Evolutionary conservation across 2,113 vertebrate species (phyloP).

Genomic region (Tenrec ecaudatus): DNA sequence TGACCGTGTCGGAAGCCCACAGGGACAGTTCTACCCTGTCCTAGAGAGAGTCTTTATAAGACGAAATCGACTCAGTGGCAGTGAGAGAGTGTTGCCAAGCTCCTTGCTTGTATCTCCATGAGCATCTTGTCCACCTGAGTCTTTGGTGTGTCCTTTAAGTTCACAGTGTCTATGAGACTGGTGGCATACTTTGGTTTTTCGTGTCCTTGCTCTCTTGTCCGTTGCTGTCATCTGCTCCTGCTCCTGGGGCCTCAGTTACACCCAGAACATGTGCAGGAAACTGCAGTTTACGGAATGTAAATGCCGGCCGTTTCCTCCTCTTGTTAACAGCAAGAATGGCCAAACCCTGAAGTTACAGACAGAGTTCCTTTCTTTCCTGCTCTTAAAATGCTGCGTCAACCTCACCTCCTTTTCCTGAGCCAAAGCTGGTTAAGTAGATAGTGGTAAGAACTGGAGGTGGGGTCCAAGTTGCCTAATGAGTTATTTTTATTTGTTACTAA

Average conservation of each 20-base stretch:
- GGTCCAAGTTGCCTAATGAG: not conserved
- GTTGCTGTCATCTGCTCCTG: not conserved
- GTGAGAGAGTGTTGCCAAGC: not conserved
- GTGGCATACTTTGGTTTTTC: not conserved
- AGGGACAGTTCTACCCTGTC: no score
- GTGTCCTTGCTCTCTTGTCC: constrained; percentile 17
- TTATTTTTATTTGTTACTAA: constrained; percentile 14
- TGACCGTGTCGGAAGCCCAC: no score
- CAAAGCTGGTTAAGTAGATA: not conserved
- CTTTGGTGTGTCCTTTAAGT: not conserved
- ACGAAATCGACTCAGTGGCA: not conserved
- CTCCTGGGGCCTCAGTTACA: not conserved
- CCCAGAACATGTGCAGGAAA: constrained; percentile 45
- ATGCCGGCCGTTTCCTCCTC: constrained; percentile 49
- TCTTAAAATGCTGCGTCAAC: constrained; percentile 17
- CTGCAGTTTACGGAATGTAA: constrained; percentile 39
- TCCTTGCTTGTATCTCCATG: not conserved
- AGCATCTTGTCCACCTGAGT: rapidly evolving
- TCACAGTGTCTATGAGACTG: not conserved
- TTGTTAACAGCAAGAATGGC: constrained; percentile 27
- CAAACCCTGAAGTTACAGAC: constrained; percentile 22
- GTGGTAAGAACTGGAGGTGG: constrained; percentile 10
- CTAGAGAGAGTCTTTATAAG: not conserved
- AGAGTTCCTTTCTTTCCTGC: constrained; percentile 53
- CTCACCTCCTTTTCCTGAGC: constrained; percentile 25